Evolutionary conservation across 2,888 invertebrate species (phyloP).

Genomic region (Bugulina stolonifera): DNA sequence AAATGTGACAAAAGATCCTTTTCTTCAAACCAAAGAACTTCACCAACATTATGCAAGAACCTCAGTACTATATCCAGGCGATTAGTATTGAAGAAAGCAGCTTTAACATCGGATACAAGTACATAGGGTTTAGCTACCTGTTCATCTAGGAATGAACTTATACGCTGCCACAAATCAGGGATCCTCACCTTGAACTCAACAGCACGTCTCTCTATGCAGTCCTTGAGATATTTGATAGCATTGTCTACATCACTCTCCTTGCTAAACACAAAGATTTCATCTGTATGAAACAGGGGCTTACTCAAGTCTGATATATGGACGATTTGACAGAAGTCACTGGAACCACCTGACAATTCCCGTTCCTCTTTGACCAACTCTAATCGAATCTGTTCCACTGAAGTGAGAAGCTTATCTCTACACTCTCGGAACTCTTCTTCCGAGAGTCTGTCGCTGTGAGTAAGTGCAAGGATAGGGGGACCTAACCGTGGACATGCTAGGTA

Average conservation of each 20-base stretch:
- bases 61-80: not conserved
- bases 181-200: not conserved
- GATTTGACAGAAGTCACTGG: too few relatives aligned
- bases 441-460: not conserved
- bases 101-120: not conserved
- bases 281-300: not conserved
- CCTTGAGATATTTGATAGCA: too few relatives aligned
- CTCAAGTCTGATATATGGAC: not conserved
- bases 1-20: not conserved
- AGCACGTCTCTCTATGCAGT: not conserved
- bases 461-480: not conserved
- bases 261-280: conserved; percentile 14
- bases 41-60: not conserved
- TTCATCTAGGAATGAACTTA: not conserved
- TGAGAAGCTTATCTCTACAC: too few relatives aligned
- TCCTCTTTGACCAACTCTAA: too few relatives aligned
- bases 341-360: not conserved
- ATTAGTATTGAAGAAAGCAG: not conserved
- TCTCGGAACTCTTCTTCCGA: too few relatives aligned
- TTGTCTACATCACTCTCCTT: too few relatives aligned
- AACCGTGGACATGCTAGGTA: not conserved
- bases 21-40: conserved; percentile 15
- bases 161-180: not conserved
- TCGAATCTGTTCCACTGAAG: too few relatives aligned
- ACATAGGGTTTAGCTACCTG: not conserved